Evolutionary conservation across 1,140 invertebrate species (phyloP), one percentile per base, ranked within the genome.

Genomic region (Lethrus apterus): DNA sequence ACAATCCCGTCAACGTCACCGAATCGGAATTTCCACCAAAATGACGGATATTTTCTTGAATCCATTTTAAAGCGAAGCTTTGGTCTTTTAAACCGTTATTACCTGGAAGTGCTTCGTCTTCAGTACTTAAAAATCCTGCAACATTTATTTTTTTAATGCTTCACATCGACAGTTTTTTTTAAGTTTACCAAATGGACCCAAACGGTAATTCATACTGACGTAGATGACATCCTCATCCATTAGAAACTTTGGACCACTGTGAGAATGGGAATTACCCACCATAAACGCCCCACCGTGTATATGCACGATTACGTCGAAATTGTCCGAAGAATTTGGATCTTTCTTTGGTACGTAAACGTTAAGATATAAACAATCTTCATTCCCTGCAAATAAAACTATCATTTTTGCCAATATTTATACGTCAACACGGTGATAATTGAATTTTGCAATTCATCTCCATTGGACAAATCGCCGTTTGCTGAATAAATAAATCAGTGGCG

Each of bases 11-110:
- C 15, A 59, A 30, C 9, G 74, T 78, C 0, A 78, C 65, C 60
- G 71, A 73, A 7, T 69, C 60, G 5, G 72, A 68, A 62, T 78
- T 70, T 10, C 75, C 75, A 45, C 75, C 74, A 58, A 82, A 82
- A 15, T 61, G 55, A n/a, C 43, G 42, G 20, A 81, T 77, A 58
- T 81, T 77, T 18, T 71, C 46, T 50, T 79, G 62, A 4, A 83
- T 66, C 80, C 80, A 76, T 48, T 64, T 56, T 11, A 76, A 54
- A 3, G 70, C 67, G 5, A 65, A 24, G 17, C 69, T 58, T 44
- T 76, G 73, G 63, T 86, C 83, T 49, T 76, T 71, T 36, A 83
- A 66, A 7, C 78, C 76, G 35, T 56, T 69, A 65, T 76, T 62
- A 48, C 74, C 63, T 35, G 81, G 59, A 54, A 57, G 32, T 19